Base-by-base conservation (phyloP, 2,888 invertebrate genomes). In the Neocrepidodera transversa region DNA sequence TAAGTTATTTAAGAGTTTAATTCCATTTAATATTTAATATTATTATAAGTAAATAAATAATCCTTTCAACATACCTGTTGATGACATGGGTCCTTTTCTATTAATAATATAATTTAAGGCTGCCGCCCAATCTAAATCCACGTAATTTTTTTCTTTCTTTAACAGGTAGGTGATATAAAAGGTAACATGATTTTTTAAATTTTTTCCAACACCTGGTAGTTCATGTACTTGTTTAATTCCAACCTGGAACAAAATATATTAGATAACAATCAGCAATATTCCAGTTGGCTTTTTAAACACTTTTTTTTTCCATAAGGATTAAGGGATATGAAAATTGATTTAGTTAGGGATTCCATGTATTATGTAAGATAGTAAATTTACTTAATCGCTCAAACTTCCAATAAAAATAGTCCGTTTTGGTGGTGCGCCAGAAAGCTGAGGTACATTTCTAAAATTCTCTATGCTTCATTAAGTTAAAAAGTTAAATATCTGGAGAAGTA, bases 181-280 rank as follows among this genome's bases (percentile, higher is more conserved):
- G 0, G 88, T 85, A 0, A 88, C 86, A 68, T 89, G 89, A 72
- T 89, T 88, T 58, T 87, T 87, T 0, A 89, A 76, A 71, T 89
- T 89, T 70, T 85, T 83, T 0, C 89, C 89, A 0, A 89, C 89
- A 0, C 89, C 89, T 0, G 87, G 87, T 14, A 88, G 76, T 62
- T 88, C 83, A 61, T 84, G 83, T 18, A 86, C 79, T 7, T 85
- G 81, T 3, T 83, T 83, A 20, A 89, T 84, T 53, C 85, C 84
- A 57, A 86, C 83, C 62, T 62, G 18, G 20, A 20, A 28, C 28
- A 28, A 28, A 16, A n/a, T n/a, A n/a, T n/a, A n/a, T n/a, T 11
- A 13, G n/a, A 20, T 42, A 13, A 16, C 7, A 7, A 18, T 43
- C 20, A 17, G 43, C 10, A 43, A 2, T 35, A 3, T 13, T 35